A percentile compares a stretch with the other conserved stretches of the same genome.
Evolutionary conservation across 2,797 vertebrate species (phyloP).

Genomic region (Megalops cyprinoides): DNA sequence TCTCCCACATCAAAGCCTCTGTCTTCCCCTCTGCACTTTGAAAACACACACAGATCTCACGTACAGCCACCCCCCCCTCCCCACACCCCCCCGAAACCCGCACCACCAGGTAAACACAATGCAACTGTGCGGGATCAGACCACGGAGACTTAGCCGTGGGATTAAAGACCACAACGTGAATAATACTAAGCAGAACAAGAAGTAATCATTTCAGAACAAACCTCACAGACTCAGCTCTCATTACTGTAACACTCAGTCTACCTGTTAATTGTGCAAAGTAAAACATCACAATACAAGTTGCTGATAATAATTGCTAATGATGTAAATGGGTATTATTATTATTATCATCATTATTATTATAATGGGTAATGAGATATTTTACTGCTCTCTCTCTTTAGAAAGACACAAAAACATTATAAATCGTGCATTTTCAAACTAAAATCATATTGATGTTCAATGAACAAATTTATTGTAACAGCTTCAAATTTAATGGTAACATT

Average conservation of each 20-base stretch:
- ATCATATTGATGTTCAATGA: neutral
- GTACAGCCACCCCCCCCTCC: neutral
- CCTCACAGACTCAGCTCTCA: neutral
- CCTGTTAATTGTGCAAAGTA: neutral
- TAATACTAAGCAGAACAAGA: neutral
- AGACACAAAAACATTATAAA: neutral
- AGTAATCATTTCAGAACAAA: slow-evolving; percentile 13
- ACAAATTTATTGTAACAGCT: neutral
- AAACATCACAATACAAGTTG: neutral
- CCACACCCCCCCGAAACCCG: neutral
- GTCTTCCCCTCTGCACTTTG: slow-evolving; percentile 40
- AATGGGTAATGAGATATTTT: neutral
- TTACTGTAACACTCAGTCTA: neutral
- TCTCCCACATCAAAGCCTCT: slow-evolving; percentile 48
- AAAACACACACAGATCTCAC: slow-evolving; percentile 39
- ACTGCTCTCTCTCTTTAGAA: too few species aligned
- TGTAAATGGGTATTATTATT: too few species aligned
- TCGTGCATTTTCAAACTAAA: neutral
- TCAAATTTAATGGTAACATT: slow-evolving; percentile 20
- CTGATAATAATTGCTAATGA: neutral
- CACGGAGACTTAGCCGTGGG: neutral
- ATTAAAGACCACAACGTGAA: slow-evolving; percentile 15
- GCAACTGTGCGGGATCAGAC: neutral
- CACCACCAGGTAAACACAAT: slow-evolving; percentile 2
- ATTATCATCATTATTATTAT: too few species aligned